These are phyloP conservation scores for Pangasius krempfi DNA, from an alignment of 2,797 vertebrate genomes.

Conservation along the genomic window DNA sequence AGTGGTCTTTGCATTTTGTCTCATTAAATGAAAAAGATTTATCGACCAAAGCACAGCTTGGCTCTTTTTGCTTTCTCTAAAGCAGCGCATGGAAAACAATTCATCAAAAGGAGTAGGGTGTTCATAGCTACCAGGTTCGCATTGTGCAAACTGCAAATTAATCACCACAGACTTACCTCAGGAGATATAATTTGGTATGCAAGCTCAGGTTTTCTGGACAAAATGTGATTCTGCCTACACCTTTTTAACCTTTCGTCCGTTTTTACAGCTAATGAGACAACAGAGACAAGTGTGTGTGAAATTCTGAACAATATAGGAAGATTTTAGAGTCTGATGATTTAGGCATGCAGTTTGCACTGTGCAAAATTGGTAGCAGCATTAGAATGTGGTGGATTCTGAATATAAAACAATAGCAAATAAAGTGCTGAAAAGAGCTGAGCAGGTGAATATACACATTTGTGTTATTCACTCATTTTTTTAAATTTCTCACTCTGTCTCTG, in stretches of 20 bases:
- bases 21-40: too few relatives aligned
- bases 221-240: neutral
- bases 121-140: neutral
- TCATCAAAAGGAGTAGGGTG: neutral
- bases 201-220: neutral
- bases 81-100: neutral
- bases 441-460: neutral
- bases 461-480: neutral
- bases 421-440: neutral
- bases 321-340: neutral
- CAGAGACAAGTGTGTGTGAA: neutral
- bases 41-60: neutral
- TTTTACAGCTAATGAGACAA: neutral
- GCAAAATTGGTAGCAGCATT: neutral
- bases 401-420: neutral
- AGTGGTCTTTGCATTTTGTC: conserved; percentile 54
- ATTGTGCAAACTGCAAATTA: neutral
- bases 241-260: neutral
- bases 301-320: neutral
- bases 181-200: neutral
- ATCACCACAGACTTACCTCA: neutral
- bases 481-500: conserved; percentile 9
- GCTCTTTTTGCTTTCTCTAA: neutral
- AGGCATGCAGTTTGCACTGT: neutral
- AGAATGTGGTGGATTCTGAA: neutral